Evolutionary conservation across 1,140 invertebrate genomes (phyloP), one percentile per base, ranked within the genome.

Genomic region (Lasioglossum albipes): DNA sequence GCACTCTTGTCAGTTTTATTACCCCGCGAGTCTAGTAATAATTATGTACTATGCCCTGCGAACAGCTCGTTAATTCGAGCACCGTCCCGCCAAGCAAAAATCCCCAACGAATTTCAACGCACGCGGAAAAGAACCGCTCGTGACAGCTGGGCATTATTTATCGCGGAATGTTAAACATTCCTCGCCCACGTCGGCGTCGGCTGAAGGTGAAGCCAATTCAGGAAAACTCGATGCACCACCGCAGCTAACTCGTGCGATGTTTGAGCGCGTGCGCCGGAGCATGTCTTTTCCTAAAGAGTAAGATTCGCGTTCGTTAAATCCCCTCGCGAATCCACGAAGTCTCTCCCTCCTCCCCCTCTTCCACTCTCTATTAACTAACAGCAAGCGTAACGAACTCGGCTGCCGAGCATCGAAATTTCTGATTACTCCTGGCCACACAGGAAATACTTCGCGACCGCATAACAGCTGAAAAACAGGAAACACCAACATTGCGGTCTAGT

Each of bases 391-490:
- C 52, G 22, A 2, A 4, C 13, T 6, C 27, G n/a, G n/a, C 16
- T n/a, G 13, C 45, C 7, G 2, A 27, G 10, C 12, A 73, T 54
- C 61, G 41, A 79, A 79, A 67, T 74, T 52, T 59, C 49, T 36
- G 31, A 45, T 52, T 65, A 57, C 42, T 27, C 52, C 42, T 49
- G 49, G 27, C 22, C 57, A 2, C 49, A 45, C 61, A 81, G 84
- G 84, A 85, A 84, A 81, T 59, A 54, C 49, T 59, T 67, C 31
- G 54, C 52, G 31, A 83, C 83, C 76, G 72, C 72, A 83, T 7
- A 73, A 27, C n/a, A 70, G 31, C 64, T 52, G 36, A 80, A 77
- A 78, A 85, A 74, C 79, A 84, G 84, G 71, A 85, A 84, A 81
- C 22, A 18, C 62, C 54, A 41, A 22, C 52, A 57, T 59, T 81